Base-by-base conservation (phyloP, 2,113 vertebrate genomes). In the Motacilla alba region DNA sequence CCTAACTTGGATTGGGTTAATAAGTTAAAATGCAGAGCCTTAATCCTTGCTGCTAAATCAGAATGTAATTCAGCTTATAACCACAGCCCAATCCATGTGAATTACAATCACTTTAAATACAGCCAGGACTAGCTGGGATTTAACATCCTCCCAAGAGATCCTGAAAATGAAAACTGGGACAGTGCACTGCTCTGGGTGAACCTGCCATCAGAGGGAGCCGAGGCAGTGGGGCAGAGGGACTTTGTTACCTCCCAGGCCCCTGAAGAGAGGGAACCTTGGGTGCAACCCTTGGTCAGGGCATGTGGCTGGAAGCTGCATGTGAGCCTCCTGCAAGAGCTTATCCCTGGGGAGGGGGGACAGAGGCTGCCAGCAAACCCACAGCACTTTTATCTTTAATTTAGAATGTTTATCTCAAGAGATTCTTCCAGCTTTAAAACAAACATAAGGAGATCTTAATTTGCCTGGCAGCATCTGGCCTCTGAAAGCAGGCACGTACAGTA, bases 41-140 rank as follows among this genome's bases (percentile, higher is more conserved):
- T 97, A 97, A 97, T 97, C 95, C 94, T 69, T 39, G 18, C 93
- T 89, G 82, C 96, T 96, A 97, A 97, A 97, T 96, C 94, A 5
- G 94, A 95, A 97, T 94, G 95, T 97, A 97, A 97, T 97, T 97
- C 95, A 97, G 79, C 23, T 97, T 97, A 97, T 96, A 96, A 97
- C 96, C 77, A 80, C 78, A 82, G 70, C 82, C 94, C 97, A 97
- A 97, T 97, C 96, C 95, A 95, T 96, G 96, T 96, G 95, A 97
- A 97, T 97, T 96, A 96, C 96, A 97, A 94, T 96, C 95, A 96
- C 84, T 97, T 97, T 97, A 97, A 97, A 94, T 97, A 96, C 94
- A 96, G 90, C 63, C 89, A 80, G 87, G 84, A 81, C 94, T 94
- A 90, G 87, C 94, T 2, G 89, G 95, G 96, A 95, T 97, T 97